Percentiles rank a stretch among this genome's conserved stretches.
Conservation (phyloP, 2,113 vertebrate genomes). For the Melozone crissalis region DNA sequence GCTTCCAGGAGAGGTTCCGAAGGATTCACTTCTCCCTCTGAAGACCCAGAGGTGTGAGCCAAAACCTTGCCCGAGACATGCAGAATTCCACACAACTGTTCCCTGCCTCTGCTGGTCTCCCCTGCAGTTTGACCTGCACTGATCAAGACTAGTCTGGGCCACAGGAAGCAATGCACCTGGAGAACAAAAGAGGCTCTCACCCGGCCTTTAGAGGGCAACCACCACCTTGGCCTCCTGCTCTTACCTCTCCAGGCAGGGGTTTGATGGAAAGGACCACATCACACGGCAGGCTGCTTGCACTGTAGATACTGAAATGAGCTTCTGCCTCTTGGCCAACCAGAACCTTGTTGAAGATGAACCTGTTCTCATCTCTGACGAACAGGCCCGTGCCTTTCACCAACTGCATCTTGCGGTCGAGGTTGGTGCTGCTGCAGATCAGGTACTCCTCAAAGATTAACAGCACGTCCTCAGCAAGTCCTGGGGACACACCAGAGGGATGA, state of each 20-base stretch:
- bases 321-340: constrained; percentile 75
- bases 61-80: too few species aligned
- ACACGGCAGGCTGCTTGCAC: constrained; percentile 80
- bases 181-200: neutral
- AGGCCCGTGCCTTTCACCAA: constrained; percentile 69
- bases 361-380: constrained; percentile 86
- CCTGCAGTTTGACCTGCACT: too few species aligned
- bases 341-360: constrained; percentile 85
- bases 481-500: constrained; percentile 8
- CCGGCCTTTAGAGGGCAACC: neutral
- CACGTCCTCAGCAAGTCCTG: constrained; percentile 75
- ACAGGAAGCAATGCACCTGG: too few species aligned
- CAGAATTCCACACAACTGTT: too few species aligned
- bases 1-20: neutral
- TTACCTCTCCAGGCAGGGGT: constrained; percentile 76
- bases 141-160: too few species aligned
- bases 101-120: too few species aligned
- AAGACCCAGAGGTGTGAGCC: too few species aligned
- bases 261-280: constrained; percentile 75
- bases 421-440: constrained; percentile 75
- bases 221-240: neutral
- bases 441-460: constrained; percentile 88
- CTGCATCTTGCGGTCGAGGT: constrained; percentile 70
- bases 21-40: neutral
- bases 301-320: constrained; percentile 87